These are phyloP conservation scores for Stigmatopora argus DNA, from an alignment of 2,113 vertebrate species.

Conservation along the genomic window DNA sequence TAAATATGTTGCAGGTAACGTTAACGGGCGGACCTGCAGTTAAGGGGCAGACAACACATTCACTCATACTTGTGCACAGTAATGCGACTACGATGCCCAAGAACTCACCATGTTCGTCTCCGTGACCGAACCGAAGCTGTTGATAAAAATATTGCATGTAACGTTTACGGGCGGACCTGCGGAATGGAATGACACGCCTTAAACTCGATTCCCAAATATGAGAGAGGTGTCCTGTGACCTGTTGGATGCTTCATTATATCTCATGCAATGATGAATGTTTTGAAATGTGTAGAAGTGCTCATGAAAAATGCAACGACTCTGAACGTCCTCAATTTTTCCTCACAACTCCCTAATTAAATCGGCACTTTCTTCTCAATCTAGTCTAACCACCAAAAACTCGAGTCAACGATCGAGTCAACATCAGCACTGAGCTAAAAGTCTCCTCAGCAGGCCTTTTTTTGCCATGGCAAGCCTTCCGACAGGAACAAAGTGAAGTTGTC, in stretches of 20 bases:
- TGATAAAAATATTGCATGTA: conserved; percentile 99
- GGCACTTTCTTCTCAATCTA: not conserved
- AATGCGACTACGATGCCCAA: conserved; percentile 66
- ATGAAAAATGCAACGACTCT: not conserved
- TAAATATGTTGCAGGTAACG: conserved; percentile 99
- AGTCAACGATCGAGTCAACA: conserved; percentile 8
- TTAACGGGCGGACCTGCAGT: conserved; percentile 97
- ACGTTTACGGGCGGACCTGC: conserved; percentile 96
- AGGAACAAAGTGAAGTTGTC: conserved; percentile 35
- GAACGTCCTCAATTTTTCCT: not conserved
- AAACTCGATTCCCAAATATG: not conserved
- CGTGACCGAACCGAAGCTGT: conserved; percentile 97
- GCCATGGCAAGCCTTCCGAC: conserved; percentile 27
- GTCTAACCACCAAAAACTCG: not conserved
- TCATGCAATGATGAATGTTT: not conserved
- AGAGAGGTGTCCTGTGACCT: not conserved
- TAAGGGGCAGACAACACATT: conserved; percentile 91
- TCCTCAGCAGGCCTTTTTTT: conserved; percentile 13
- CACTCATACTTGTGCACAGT: conserved; percentile 71
- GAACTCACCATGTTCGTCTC: conserved; percentile 96
- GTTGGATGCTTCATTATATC: not conserved
- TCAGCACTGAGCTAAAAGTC: conserved; percentile 22
- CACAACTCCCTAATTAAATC: not conserved
- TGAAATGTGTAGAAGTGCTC: conserved; percentile 8
- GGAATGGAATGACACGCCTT: conserved; percentile 77